These are phyloP conservation scores for Diarsia dahlii DNA, from an alignment of 2,888 invertebrate genomes.

Conservation along the genomic window DNA sequence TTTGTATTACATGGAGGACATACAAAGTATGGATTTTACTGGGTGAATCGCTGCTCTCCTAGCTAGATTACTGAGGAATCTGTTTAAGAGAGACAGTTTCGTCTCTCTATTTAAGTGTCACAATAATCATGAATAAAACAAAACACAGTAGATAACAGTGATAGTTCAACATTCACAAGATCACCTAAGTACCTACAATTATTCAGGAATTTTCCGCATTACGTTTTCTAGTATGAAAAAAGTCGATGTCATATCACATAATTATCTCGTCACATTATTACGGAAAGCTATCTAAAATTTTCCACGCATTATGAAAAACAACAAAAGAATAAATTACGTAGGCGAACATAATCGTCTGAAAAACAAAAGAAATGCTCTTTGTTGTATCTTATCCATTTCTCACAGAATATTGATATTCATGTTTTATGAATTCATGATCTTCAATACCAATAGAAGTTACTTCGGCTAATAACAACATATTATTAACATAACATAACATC, in stretches of 20 bases:
- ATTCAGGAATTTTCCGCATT: neutral
- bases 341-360: conserved; percentile 4
- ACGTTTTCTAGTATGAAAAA: neutral
- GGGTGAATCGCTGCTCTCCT: too few species aligned
- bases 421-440: neutral
- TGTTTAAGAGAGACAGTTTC: too few species aligned
- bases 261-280: neutral
- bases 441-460: too few species aligned
- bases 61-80: too few species aligned
- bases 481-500: neutral
- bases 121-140: too few species aligned
- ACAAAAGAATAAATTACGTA: conserved; percentile 21
- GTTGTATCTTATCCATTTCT: neutral
- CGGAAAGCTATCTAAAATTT: neutral
- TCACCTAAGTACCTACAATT: too few species aligned
- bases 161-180: too few species aligned
- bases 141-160: too few species aligned
- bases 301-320: neutral
- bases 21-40: too few species aligned
- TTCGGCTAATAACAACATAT: too few species aligned
- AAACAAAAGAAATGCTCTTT: conserved; percentile 2
- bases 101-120: too few species aligned
- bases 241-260: neutral
- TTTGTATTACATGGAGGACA: too few species aligned
- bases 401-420: conserved; percentile 11